Conservation (phyloP, 2,113 vertebrate species). For the Leucopternis melanops region DNA sequence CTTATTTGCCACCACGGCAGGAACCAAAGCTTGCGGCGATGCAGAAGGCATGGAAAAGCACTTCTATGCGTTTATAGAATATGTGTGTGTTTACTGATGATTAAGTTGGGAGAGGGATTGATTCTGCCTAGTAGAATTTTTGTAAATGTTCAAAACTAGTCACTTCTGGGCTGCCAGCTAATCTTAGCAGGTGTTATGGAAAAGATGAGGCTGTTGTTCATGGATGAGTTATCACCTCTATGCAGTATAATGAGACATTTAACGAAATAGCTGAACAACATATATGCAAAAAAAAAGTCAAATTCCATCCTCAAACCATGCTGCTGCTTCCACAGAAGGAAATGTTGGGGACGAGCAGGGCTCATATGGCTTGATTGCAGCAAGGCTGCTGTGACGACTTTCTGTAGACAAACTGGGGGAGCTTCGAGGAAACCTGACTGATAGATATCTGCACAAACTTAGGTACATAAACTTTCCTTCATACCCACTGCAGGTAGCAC, state of each 20-base stretch:
- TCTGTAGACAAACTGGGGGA: not conserved
- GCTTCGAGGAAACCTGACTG: not conserved
- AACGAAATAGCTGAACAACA: not conserved
- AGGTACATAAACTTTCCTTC: not conserved
- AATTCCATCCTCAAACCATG: not conserved
- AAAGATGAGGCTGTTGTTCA: not conserved
- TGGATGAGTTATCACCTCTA: not conserved
- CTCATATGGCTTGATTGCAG: not conserved
- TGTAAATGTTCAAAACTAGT: not conserved
- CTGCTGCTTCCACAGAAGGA: not conserved
- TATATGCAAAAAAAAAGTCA: rapidly evolving
- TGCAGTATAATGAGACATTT: not conserved
- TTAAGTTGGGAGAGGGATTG: not conserved
- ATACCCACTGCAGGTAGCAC: not conserved
- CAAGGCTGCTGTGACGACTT: not conserved
- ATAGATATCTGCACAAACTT: not conserved
- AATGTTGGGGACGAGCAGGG: not conserved
- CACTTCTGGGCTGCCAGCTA: not conserved
- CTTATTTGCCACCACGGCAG: not conserved
- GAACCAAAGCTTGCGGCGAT: not conserved
- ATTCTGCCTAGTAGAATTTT: not conserved
- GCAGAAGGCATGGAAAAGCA: not conserved
- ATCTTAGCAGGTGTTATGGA: not conserved
- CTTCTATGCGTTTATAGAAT: not conserved
- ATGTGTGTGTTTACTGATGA: not conserved